These are phyloP conservation scores for Gadopsis marmoratus DNA, from an alignment of 2,797 vertebrate genomes.

Conservation along the genomic window DNA sequence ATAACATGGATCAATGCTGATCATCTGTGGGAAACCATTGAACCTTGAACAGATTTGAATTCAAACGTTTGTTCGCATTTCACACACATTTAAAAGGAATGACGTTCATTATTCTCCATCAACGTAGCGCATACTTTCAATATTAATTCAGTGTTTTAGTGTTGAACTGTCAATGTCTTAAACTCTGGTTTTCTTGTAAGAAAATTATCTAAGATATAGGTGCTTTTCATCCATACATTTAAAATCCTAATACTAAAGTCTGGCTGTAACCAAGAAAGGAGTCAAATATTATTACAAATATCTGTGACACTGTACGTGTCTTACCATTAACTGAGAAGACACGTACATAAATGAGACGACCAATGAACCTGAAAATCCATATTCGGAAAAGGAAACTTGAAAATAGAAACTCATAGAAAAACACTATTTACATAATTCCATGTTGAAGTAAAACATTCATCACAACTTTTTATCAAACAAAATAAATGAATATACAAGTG, in stretches of 20 bases:
- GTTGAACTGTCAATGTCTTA: not conserved
- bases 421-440: not conserved
- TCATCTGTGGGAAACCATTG: not conserved
- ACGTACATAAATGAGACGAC: not conserved
- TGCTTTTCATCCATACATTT: not conserved
- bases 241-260: not conserved
- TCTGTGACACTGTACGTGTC: not conserved
- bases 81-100: not conserved
- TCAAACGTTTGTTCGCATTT: not conserved
- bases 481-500: not conserved
- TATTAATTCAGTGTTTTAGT: not conserved
- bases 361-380: not conserved
- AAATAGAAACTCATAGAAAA: not conserved
- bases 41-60: not conserved
- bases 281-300: conserved; percentile 4
- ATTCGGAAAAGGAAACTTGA: not conserved
- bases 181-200: not conserved
- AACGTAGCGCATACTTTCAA: not conserved
- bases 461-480: not conserved
- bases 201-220: not conserved
- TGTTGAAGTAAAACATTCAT: not conserved
- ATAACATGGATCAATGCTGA: not conserved
- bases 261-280: not conserved
- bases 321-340: not conserved
- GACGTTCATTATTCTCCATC: not conserved